Base-by-base conservation (phyloP, 2,797 vertebrate genomes). In the Sphenodon punctatus region DNA sequence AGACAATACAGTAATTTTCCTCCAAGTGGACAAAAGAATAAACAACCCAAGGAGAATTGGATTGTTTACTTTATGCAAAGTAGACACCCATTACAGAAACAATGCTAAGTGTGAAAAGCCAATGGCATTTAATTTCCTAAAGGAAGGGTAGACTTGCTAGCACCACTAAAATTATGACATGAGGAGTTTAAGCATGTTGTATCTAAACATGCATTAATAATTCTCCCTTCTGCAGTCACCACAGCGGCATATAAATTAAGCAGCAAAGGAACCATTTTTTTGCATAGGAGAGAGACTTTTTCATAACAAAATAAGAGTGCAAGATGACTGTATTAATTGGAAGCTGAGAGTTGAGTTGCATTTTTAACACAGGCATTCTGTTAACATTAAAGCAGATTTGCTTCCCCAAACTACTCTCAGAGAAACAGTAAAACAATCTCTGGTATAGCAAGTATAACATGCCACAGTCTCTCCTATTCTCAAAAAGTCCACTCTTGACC, bases 161-260 rank as follows among this genome's bases (percentile, higher is more conserved):
- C 59, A 72, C 69, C 89, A 59, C 70, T 88, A 64, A 89, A 92
- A 80, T 78, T 72, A 20, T 88, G 71, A 75, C 85, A 92, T 85
- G 78, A 94, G 73, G 69, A 89, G 42, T 71, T 88, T 66, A 91
- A 55, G 38, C 2, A 14, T 85, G 70, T 86, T 92, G 22, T 79
- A 85, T 89, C 84, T 91, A 93, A 94, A 93, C 64, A 81, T 63
- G 69, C 72, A 89, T 93, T 94, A 92, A 88, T 87, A 92, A 90
- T 10, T 81, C 90, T 88, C 83, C 88, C 48, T 87, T 90, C 19
- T 49, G 45, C 9, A 5, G 36, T 61, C 42, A n/a, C 70, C 3
- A 53, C 6, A 80, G 72, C 69, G 61, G 27, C 46, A 77, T 79
- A 73, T 30, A 68, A 86, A 71, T 39, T 36, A 63, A 73, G 42